Percentiles rank a stretch among this genome's conserved stretches.
Conservation (phyloP, 2,888 invertebrate species). For the Choristoneura rosaceana region DNA sequence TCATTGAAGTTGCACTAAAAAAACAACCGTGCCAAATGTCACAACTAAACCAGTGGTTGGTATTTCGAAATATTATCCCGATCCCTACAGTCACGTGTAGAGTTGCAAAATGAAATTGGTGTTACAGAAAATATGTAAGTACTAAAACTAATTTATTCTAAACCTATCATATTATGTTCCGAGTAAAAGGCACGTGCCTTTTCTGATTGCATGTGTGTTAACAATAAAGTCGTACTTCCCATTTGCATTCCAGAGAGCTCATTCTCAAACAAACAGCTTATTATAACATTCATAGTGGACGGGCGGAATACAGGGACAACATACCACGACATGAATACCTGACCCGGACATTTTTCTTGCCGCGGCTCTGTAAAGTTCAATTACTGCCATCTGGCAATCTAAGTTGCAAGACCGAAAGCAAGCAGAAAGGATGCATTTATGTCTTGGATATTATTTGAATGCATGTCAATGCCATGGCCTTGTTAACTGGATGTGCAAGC, state of each 20-base stretch:
- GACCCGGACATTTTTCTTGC: background rate
- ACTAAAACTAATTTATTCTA: too few species aligned
- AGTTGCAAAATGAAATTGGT: too few species aligned
- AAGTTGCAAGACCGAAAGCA: background rate
- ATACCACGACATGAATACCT: background rate
- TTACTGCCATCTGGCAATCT: background rate
- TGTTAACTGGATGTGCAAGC: background rate
- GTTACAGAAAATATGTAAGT: too few species aligned
- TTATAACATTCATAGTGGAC: background rate
- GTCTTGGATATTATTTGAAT: background rate
- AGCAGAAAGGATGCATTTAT: background rate
- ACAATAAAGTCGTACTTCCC: slow-evolving; percentile 6
- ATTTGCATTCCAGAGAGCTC: slow-evolving; percentile 7
- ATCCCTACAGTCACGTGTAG: too few species aligned
- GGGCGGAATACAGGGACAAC: background rate
- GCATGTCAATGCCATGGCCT: background rate
- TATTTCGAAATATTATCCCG: too few species aligned
- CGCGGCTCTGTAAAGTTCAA: background rate
- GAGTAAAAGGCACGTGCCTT: too few species aligned
- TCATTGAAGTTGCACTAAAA: too few species aligned
- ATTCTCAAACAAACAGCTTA: background rate
- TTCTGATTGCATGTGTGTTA: background rate
- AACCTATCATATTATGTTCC: too few species aligned
- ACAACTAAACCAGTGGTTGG: too few species aligned
- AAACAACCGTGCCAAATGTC: too few species aligned